Conservation (phyloP, 2,113 vertebrate genomes). For the Oenanthe oenanthe region DNA sequence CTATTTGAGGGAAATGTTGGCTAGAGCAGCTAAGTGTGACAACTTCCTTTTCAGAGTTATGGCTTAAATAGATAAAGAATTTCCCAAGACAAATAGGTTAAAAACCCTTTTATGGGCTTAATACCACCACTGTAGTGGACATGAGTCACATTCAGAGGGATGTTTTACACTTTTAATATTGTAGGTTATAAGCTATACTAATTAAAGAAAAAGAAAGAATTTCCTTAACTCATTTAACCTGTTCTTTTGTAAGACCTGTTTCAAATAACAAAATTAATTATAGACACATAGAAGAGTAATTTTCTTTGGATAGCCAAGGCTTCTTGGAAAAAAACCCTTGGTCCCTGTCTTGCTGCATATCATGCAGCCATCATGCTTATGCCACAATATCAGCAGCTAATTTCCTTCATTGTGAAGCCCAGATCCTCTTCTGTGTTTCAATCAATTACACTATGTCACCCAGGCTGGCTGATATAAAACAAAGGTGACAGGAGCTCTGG, state of each 20-base stretch:
- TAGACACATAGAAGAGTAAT: neutral
- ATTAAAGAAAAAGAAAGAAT: neutral
- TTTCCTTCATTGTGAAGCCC: neutral
- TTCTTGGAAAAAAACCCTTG: neutral
- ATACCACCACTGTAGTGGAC: neutral
- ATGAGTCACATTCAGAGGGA: neutral
- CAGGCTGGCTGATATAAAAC: neutral
- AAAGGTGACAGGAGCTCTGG: neutral
- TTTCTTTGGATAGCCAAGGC: neutral
- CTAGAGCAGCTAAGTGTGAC: neutral
- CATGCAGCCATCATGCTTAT: neutral
- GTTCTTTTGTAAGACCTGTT: neutral
- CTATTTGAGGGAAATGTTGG: neutral
- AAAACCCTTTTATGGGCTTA: neutral
- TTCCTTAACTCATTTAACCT: neutral
- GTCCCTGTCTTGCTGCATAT: neutral
- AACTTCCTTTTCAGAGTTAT: neutral
- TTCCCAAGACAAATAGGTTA: neutral
- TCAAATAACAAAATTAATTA: neutral
- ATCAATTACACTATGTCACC: neutral
- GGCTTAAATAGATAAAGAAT: neutral
- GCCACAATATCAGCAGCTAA: neutral
- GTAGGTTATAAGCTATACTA: neutral
- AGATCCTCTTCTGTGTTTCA: neutral
- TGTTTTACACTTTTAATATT: neutral